These are phyloP conservation scores for Notolabrus celidotus DNA, from an alignment of 2,797 vertebrate species.

Conservation along the genomic window DNA sequence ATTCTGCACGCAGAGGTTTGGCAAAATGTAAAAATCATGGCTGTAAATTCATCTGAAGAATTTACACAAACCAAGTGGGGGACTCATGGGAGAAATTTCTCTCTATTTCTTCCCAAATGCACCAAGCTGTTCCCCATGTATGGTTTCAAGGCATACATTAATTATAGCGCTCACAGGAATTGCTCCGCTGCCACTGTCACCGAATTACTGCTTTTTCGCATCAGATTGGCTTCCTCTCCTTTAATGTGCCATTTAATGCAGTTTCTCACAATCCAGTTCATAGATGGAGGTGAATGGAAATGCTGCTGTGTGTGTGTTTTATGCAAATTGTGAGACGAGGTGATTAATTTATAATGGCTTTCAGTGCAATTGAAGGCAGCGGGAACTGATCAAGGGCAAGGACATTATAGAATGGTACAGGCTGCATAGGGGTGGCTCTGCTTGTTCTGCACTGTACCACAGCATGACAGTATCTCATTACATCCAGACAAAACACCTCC, in stretches of 20 bases:
- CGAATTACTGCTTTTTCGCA: constrained; percentile 75
- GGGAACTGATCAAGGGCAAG: constrained; percentile 85
- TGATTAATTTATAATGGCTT: constrained; percentile 87
- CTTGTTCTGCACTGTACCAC: constrained; percentile 83
- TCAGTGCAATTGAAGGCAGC: constrained; percentile 83
- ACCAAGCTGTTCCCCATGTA: constrained; percentile 65
- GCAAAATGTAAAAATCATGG: constrained; percentile 36
- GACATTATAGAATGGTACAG: constrained; percentile 82
- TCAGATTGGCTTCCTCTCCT: constrained; percentile 63
- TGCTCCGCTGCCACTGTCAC: constrained; percentile 63
- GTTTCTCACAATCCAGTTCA: constrained; percentile 80
- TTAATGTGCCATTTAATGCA: constrained; percentile 83
- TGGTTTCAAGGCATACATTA: constrained; percentile 81
- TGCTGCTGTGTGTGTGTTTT: constrained; percentile 82
- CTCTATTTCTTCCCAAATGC: constrained; percentile 61
- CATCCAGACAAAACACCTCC: constrained; percentile 85
- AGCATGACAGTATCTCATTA: constrained; percentile 86
- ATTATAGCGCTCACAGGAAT: constrained; percentile 80
- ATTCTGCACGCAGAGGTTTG: constrained; percentile 24
- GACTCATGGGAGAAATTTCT: constrained; percentile 41
- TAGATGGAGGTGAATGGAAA: constrained; percentile 78
- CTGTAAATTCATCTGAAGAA: constrained; percentile 18
- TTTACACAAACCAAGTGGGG: constrained; percentile 13
- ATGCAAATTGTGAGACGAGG: constrained; percentile 82
- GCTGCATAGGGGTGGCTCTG: constrained; percentile 83